A percentile compares a stretch with the other conserved stretches of the same genome.
These are phyloP conservation scores for Crypturellus undulatus DNA, from an alignment of 2,113 vertebrate genomes.

Conservation along the genomic window DNA sequence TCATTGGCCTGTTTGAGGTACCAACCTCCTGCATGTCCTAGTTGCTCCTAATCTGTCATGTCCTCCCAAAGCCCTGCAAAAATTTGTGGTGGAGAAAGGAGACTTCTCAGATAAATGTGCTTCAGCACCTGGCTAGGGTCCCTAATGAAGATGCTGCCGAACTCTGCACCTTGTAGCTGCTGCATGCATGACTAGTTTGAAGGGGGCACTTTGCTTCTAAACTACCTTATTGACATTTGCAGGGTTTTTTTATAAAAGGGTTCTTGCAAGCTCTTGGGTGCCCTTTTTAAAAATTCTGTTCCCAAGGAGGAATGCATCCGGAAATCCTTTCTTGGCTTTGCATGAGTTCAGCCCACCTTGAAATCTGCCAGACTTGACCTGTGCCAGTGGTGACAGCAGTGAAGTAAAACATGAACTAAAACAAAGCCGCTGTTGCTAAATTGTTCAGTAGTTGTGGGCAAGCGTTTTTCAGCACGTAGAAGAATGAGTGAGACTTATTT, in stretches of 20 bases:
- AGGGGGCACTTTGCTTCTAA: background rate
- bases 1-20: background rate
- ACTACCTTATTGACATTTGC: background rate
- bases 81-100: background rate
- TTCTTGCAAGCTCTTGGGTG: background rate
- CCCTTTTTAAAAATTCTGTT: background rate
- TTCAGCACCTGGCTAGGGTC: background rate
- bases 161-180: background rate
- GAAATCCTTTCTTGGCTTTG: background rate
- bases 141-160: background rate
- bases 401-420: background rate
- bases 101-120: background rate
- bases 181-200: background rate
- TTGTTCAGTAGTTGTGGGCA: background rate
- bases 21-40: background rate
- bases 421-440: background rate
- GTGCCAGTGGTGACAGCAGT: background rate
- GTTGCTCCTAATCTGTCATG: background rate
- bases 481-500: background rate
- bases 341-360: background rate
- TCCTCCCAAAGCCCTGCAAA: background rate
- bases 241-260: background rate
- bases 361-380: background rate
- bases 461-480: background rate
- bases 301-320: background rate